Evolutionary conservation across 2,113 vertebrate genomes (phyloP).

Genomic region (Camelus dromedarius): DNA sequence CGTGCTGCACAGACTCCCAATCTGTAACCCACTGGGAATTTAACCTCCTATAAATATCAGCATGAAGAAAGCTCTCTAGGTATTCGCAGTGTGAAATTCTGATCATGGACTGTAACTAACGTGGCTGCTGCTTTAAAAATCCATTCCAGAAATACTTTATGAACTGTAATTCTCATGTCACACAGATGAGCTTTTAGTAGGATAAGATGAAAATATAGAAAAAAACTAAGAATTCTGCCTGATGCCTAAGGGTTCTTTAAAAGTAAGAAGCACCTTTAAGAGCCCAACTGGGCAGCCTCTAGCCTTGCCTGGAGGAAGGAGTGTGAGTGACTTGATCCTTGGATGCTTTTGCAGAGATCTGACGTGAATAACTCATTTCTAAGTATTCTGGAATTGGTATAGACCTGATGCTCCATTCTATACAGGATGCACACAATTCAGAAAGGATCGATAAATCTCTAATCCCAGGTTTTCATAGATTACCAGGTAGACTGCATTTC

Average conservation of each 20-base stretch:
- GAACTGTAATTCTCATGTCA: not conserved
- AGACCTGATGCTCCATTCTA: not conserved
- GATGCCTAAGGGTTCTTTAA: not conserved
- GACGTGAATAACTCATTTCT: not conserved
- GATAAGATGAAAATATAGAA: constrained; percentile 24
- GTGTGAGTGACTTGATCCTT: not conserved
- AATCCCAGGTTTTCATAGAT: not conserved
- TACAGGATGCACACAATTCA: not conserved
- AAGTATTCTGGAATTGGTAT: not conserved
- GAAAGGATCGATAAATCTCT: not conserved
- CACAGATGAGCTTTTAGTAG: not conserved
- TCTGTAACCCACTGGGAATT: not conserved
- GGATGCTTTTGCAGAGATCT: constrained; percentile 17
- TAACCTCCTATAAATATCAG: constrained; percentile 3
- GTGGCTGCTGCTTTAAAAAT: constrained; percentile 58
- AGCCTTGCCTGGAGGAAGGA: not conserved
- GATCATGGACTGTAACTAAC: not conserved
- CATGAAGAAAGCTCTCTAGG: not conserved
- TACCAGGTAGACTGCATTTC: not conserved
- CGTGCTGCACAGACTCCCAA: not conserved
- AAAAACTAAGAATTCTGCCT: not conserved
- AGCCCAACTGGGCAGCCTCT: not conserved
- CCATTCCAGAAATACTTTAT: constrained; percentile 7
- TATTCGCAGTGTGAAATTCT: not conserved
- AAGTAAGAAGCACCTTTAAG: not conserved